A percentile compares a stretch with the other conserved stretches of the same genome.
Evolutionary conservation across 2,888 invertebrate species (phyloP).

Genomic region (Bombylius discolor): DNA sequence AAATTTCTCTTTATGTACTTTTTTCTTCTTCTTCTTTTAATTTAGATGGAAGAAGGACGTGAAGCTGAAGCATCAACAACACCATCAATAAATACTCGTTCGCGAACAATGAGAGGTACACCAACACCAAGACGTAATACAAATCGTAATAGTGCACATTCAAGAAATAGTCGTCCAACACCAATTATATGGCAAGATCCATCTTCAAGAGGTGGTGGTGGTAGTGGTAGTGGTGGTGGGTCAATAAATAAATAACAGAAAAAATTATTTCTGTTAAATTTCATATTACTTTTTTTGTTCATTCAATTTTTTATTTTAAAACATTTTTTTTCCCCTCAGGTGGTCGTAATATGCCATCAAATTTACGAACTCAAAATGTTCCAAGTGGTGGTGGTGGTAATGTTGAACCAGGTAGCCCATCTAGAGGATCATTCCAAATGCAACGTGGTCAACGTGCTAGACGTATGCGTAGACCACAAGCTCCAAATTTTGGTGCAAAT

Average conservation of each 20-base stretch:
- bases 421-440: constrained; percentile 21
- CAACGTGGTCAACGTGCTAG: constrained; percentile 29
- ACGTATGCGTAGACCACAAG: constrained; percentile 30
- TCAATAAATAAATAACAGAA: background rate
- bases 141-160: constrained; percentile 28
- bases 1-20: background rate
- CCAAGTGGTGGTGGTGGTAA: constrained; percentile 9
- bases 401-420: constrained; percentile 18
- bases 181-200: constrained; percentile 47
- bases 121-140: constrained; percentile 29
- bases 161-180: constrained; percentile 40
- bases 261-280: background rate
- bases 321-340: background rate
- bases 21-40: constrained; percentile 1
- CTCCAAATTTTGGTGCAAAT: constrained; percentile 25
- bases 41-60: constrained; percentile 54
- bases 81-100: constrained; percentile 46
- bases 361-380: constrained; percentile 13
- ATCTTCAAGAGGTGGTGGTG: constrained; percentile 8
- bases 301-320: no score
- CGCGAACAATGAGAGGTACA: constrained; percentile 27
- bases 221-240: constrained; percentile 2
- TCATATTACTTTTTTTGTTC: background rate
- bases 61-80: constrained; percentile 64
- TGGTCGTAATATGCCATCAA: constrained; percentile 18